These are phyloP conservation scores for Strongylocentrotus purpuratus DNA, from an alignment of 35 echinoderm and acorn worm genomes.

Conservation along the genomic window DNA sequence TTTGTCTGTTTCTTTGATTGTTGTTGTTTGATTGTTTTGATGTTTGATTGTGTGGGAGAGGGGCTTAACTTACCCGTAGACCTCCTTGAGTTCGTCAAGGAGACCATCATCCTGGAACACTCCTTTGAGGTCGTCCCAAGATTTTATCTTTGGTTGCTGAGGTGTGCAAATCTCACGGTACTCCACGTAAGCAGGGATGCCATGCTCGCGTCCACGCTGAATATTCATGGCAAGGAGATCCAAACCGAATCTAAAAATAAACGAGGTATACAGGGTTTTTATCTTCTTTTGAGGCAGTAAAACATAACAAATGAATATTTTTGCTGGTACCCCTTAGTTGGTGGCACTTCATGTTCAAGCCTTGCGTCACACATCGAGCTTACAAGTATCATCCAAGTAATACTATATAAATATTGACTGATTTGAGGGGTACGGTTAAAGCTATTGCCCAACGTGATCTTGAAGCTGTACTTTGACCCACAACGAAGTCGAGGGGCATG, in stretches of 20 bases:
- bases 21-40: too few relatives aligned
- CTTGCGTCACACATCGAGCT: too few relatives aligned
- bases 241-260: constrained; percentile 60
- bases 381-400: too few relatives aligned
- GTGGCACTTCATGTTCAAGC: too few relatives aligned
- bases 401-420: too few relatives aligned
- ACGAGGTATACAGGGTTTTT: not conserved
- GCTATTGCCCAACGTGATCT: too few relatives aligned
- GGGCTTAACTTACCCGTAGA: constrained; percentile 61
- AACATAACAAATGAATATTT: not conserved
- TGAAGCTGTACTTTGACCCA: too few relatives aligned
- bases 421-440: too few relatives aligned
- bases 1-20: too few relatives aligned
- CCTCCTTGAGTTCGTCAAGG: constrained; percentile 22
- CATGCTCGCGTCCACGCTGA: constrained; percentile 88
- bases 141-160: not conserved
- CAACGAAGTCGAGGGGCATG: too few relatives aligned
- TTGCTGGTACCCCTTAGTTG: too few relatives aligned
- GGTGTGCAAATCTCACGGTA: constrained; percentile 59
- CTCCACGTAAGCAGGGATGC: constrained; percentile 55
- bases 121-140: not conserved
- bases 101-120: not conserved
- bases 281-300: not conserved
- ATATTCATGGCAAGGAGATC: constrained; percentile 80
- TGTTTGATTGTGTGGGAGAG: too few relatives aligned